These are phyloP conservation scores for Cephalopholis sonnerati DNA, from an alignment of 2,113 vertebrate species.

Conservation along the genomic window DNA sequence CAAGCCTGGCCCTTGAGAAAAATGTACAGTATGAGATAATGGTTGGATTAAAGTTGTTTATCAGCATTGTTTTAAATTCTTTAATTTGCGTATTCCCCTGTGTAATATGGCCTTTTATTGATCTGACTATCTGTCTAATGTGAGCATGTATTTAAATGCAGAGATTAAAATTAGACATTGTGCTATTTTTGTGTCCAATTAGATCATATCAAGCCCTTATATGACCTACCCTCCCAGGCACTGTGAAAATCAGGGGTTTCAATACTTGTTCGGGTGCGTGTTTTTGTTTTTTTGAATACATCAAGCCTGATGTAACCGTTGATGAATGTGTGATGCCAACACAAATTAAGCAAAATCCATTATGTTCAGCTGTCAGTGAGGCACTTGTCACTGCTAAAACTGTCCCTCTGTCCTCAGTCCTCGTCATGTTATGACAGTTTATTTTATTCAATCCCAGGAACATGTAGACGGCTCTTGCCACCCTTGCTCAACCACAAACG, in stretches of 20 bases:
- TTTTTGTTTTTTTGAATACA: not conserved
- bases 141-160: not conserved
- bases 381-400: constrained; percentile 4
- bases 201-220: not conserved
- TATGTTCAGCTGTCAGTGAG: constrained; percentile 21
- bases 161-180: not conserved
- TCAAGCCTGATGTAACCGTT: constrained; percentile 5
- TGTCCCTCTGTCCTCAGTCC: constrained; percentile 20
- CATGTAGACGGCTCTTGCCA: constrained; percentile 15
- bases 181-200: not conserved
- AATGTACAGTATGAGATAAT: not conserved
- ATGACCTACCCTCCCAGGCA: not conserved
- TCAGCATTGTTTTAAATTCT: constrained; percentile 20
- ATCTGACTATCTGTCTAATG: not conserved
- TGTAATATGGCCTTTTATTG: not conserved
- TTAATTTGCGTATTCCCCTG: constrained; percentile 1
- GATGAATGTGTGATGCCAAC: constrained; percentile 28
- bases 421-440: constrained; percentile 13
- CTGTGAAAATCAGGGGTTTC: not conserved
- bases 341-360: constrained; percentile 32
- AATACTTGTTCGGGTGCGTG: not conserved
- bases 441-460: constrained; percentile 17
- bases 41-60: constrained; percentile 6
- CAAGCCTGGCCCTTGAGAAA: not conserved
- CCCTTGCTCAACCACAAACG: constrained; percentile 2